Percentiles rank a stretch among this genome's conserved stretches.
Conservation (phyloP, 2,113 vertebrate genomes). For the Benitochromis conjunctus region DNA sequence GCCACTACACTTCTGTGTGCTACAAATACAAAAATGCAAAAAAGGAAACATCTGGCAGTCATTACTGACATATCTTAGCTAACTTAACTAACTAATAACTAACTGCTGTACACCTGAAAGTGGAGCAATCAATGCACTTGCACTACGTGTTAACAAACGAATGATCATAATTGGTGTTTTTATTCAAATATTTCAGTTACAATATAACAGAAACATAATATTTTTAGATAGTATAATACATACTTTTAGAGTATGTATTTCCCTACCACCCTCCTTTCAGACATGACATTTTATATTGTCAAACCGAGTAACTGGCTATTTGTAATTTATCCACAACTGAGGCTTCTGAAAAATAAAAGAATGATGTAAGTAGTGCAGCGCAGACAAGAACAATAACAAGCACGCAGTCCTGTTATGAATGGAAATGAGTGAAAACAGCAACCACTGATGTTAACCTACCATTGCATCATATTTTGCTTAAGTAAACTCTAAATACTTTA, state of each 20-base stretch:
- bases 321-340: not conserved
- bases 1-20: not conserved
- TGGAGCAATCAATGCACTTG: not conserved
- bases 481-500: not conserved
- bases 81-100: not conserved
- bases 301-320: not conserved
- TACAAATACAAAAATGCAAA: not conserved
- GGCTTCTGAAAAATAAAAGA: not conserved
- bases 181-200: not conserved
- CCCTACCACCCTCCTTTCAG: not conserved
- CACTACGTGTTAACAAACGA: not conserved
- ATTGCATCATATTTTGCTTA: not conserved
- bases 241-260: not conserved
- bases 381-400: not conserved
- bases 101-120: not conserved
- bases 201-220: not conserved
- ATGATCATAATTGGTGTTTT: not conserved
- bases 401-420: not conserved
- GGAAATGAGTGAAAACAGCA: not conserved
- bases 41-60: not conserved
- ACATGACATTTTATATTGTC: not conserved
- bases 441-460: not conserved
- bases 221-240: not conserved
- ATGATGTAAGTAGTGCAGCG: not conserved
- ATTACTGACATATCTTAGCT: not conserved